These are phyloP conservation scores for Eudasyphora cyanicolor DNA, from an alignment of 2,888 invertebrate species.

Conservation along the genomic window DNA sequence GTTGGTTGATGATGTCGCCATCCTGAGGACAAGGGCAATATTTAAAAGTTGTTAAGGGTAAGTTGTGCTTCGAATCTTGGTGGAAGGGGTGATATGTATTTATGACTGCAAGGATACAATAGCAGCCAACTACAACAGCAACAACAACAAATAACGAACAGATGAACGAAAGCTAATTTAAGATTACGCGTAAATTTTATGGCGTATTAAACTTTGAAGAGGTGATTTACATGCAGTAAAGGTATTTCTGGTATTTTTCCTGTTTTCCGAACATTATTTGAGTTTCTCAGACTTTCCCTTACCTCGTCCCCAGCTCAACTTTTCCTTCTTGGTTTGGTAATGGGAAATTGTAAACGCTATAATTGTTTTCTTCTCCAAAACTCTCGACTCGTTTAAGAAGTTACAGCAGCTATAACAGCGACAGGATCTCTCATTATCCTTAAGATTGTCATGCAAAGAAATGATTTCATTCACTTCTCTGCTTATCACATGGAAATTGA, in stretches of 20 bases:
- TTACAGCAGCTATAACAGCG: too few species aligned
- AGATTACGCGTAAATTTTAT: conserved; percentile 67
- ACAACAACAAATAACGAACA: background rate
- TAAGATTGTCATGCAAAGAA: background rate
- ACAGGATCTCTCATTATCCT: background rate
- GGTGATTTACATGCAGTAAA: conserved; percentile 64
- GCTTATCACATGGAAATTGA: conserved; percentile 2
- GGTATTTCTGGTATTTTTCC: conserved; percentile 47
- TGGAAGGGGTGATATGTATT: background rate
- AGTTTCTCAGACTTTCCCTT: conserved; percentile 17
- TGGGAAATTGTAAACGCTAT: conserved; percentile 33
- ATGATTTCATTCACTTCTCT: background rate
- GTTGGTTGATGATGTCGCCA: too few species aligned
- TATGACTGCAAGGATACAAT: conserved; percentile 37
- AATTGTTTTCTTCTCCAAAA: background rate
- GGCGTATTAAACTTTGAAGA: conserved; percentile 66
- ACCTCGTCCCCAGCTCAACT: too few species aligned
- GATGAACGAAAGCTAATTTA: conserved; percentile 63
- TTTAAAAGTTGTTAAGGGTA: conserved; percentile 44
- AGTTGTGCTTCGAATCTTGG: conserved; percentile 29
- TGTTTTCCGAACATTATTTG: background rate
- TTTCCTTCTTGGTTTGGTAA: conserved; percentile 6
- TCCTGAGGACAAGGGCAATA: too few species aligned
- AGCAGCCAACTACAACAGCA: background rate
- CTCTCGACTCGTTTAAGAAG: too few species aligned